Base-by-base conservation (phyloP, 1,140 invertebrate genomes). In the Elymnias hypermnestra region DNA sequence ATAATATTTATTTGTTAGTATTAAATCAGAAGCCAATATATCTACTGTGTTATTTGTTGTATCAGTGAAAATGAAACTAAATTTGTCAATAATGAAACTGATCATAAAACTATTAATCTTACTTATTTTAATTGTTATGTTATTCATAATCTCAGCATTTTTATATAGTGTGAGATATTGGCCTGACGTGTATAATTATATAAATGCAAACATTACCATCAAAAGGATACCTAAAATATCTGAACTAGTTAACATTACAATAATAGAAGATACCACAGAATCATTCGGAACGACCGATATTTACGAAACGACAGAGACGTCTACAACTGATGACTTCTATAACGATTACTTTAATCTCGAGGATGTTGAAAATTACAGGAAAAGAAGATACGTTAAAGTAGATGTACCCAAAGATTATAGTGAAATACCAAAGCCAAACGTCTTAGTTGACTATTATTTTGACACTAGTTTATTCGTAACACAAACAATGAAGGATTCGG, bases 151-250 rank as follows among this genome's bases (percentile, higher is more conserved):
- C 50, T 65, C 67, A 7, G 36, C 62, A 2, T 39, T 72, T 8
- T 28, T 83, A 10, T 83, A 78, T 28, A 82, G 77, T 53, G 47
- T 59, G 0, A 67, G 56, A 40, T 83, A 74, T 46, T 83, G 79
- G 79, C 68, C 66, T 0, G 77, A 83, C 54, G 45, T 83, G 1
- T 74, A 82, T 12, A 78, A 66, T 33, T 84, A 82, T 46, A 57
- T 78, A 2, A 74, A 70, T 21, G 67, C 75, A 1, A 78, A 84
- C 54, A 74, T 84, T 19, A 84, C 77, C 2, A 82, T 84, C 8
- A 79, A 64, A 53, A 52, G 67, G 10, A 84, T 83, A 49, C 70
- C 75, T 2, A 82, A 65, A 3, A 55, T 79, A 55, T 71, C 73
- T 3, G 75, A 83, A 59, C 36, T 79, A n/a, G 28, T 39, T 5